Percentiles rank a stretch among this genome's conserved stretches.
Conservation (phyloP, 2,113 vertebrate genomes). For the Excalfactoria chinensis region DNA sequence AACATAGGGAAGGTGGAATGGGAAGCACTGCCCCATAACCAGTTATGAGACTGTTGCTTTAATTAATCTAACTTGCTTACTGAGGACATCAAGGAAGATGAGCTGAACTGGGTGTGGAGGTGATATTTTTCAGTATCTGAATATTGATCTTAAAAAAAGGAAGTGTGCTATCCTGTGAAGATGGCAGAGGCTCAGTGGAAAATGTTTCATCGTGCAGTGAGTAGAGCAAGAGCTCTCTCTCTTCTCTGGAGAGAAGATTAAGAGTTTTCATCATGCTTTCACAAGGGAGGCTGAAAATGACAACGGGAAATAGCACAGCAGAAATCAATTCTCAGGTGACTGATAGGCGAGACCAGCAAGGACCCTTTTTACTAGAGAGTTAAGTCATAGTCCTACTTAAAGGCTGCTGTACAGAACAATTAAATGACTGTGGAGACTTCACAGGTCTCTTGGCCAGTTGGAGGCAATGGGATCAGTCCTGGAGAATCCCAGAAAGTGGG, state of each 20-base stretch:
- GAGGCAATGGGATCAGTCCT: not conserved
- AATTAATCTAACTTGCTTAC: not conserved
- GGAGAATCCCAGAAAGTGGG: not conserved
- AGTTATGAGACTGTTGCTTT: not conserved
- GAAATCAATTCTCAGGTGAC: not conserved
- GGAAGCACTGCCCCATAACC: not conserved
- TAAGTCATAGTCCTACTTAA: not conserved
- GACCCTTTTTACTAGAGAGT: not conserved
- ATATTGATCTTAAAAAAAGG: not conserved
- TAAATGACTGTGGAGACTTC: not conserved
- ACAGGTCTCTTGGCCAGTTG: not conserved
- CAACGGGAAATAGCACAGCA: not conserved
- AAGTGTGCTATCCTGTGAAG: not conserved
- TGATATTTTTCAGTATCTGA: not conserved
- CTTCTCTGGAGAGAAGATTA: not conserved
- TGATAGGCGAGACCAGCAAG: not conserved
- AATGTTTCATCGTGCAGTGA: not conserved
- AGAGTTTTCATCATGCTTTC: not conserved
- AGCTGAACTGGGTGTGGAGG: not conserved
- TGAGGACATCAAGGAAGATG: not conserved
- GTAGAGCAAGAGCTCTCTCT: not conserved
- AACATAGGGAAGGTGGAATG: rapidly evolving
- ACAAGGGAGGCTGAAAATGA: not conserved
- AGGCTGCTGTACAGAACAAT: not conserved
- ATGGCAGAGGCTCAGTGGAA: rapidly evolving